Evolutionary conservation across 2,113 vertebrate species (phyloP).

Genomic region (Thryonomys swinderianus): DNA sequence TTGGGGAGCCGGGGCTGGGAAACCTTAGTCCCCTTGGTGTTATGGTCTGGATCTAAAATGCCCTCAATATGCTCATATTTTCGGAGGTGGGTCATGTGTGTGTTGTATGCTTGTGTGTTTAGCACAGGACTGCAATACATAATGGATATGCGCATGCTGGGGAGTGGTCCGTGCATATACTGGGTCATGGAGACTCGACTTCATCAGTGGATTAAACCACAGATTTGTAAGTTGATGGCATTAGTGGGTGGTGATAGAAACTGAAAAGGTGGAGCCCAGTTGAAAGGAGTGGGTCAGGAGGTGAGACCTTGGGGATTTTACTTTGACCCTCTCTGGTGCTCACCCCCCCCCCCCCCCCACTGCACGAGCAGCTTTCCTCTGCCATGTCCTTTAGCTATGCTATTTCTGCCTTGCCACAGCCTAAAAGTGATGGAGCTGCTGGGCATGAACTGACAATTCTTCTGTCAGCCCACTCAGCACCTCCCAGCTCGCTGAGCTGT

Average conservation of each 20-base stretch:
- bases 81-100: background rate
- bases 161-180: background rate
- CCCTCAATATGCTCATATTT: background rate
- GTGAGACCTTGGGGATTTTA: background rate
- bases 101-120: background rate
- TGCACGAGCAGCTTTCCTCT: background rate
- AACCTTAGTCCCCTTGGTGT: background rate
- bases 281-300: background rate
- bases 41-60: background rate
- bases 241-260: too few relatives aligned
- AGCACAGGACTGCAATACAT: background rate
- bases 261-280: background rate
- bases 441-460: background rate
- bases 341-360: background rate
- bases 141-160: background rate
- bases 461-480: background rate
- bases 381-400: background rate
- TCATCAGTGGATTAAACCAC: background rate
- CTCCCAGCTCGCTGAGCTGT: background rate
- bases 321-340: background rate
- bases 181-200: background rate
- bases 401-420: background rate
- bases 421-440: background rate
- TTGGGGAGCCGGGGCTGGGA: background rate
- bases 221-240: background rate